Evolutionary conservation across 2,113 vertebrate genomes (phyloP).

Genomic region (Pungitius pungitius): DNA sequence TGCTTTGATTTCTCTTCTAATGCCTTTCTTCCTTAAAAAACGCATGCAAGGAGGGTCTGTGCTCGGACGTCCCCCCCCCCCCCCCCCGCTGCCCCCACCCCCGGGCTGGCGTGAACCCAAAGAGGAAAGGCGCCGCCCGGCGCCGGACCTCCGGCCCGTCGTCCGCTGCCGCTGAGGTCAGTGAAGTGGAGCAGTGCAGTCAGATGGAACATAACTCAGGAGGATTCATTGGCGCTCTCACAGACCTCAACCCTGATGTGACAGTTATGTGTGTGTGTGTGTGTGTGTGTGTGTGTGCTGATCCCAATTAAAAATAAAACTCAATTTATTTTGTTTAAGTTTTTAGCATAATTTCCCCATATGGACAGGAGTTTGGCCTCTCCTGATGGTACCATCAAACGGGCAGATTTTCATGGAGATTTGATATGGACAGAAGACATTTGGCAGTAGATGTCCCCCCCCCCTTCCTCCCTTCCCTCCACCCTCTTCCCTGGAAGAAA

Average conservation of each 20-base stretch:
- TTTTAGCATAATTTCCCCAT: not conserved
- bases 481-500: too few species aligned
- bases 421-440: not conserved
- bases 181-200: conserved; percentile 1
- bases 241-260: conserved; percentile 5
- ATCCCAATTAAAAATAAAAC: not conserved
- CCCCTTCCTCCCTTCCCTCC: too few species aligned
- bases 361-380: not conserved
- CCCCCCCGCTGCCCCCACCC: too few species aligned
- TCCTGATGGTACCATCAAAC: not conserved
- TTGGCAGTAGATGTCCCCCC: too few species aligned
- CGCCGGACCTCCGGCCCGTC: conserved; percentile 18
- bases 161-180: not conserved
- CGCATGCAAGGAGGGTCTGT: too few species aligned
- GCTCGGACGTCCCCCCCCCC: too few species aligned
- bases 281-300: not conserved
- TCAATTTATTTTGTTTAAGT: not conserved
- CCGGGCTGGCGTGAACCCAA: not conserved
- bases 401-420: not conserved
- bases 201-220: not conserved
- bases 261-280: not conserved
- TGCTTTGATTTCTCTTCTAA: not conserved
- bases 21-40: too few species aligned
- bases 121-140: not conserved
- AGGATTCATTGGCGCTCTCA: conserved; percentile 1